Base-by-base conservation (phyloP, 2,113 vertebrate species). In the Prolemur simus region DNA sequence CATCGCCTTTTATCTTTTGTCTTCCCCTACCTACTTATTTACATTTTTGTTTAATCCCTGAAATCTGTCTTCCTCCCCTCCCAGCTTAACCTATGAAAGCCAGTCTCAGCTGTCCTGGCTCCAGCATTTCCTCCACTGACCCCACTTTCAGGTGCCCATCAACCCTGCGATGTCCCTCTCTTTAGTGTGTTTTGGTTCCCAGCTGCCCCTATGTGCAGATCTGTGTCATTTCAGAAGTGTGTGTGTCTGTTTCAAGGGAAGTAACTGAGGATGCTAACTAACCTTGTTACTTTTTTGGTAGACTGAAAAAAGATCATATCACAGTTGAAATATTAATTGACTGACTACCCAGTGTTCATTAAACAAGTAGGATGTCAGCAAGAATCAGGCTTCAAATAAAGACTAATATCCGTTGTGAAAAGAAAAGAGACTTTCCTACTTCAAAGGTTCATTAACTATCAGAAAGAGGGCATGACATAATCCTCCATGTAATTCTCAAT, bases 401-500 rank as follows among this genome's bases (percentile, higher is more conserved):
- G 78, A 91, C 87, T 77, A 86, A 58, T 77, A 86, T 45, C 52
- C 25, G 5, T 11, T 9, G 1, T 94, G 58, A 69, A 95, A 95
- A 95, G 42, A 94, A 84, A 15, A 88, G 49, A 93, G 80, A 96
- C 23, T 12, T 86, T 45, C 42, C 42, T 58, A 45, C 39, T 84
- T 52, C 74, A 97, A 7, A 95, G 34, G 39, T 91, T 93, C 49
- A 42, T 42, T 88, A 90, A 84, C 47, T 89, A 6, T 85, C 58
- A 76, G 42, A n/a, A 63, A 92, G 60, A 76, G 54, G 66, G 32
- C 18, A 74, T 63, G 42, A 37, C 23, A 11, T 81, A 80, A 89
- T 95, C 91, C 88, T 54, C 56, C 37, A n/a, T 25, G 27, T 56
- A 95, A 87, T 98, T 96, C 97, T 96, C 52, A 93, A 39, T 47